These are phyloP conservation scores for Nylanderia fulva DNA, from an alignment of 1,140 invertebrate genomes.

Conservation along the genomic window DNA sequence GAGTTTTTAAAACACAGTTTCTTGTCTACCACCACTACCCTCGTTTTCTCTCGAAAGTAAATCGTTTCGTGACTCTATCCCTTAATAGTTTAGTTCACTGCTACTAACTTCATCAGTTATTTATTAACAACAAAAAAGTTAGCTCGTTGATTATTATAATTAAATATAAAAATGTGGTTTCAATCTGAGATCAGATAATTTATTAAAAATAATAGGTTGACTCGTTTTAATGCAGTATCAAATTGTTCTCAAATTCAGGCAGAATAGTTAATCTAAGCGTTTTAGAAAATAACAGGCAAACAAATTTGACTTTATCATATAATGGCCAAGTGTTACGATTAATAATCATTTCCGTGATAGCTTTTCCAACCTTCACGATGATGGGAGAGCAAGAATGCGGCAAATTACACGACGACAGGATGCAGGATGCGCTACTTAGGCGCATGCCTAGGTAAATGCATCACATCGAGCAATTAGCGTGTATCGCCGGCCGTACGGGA, in stretches of 20 bases:
- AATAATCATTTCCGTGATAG: neutral
- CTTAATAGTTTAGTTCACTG: neutral
- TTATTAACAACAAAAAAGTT: neutral
- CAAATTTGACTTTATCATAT: neutral
- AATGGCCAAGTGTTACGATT: neutral
- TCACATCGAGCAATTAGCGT: constrained; percentile 58
- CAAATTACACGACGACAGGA: constrained; percentile 26
- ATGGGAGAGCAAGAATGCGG: constrained; percentile 12
- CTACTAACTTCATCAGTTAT: neutral
- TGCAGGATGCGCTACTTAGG: constrained; percentile 56
- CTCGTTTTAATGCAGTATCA: neutral
- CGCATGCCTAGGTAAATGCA: constrained; percentile 62
- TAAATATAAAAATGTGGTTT: neutral
- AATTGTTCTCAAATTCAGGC: neutral
- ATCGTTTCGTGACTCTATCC: constrained; percentile 43
- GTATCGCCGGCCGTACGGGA: constrained; percentile 12
- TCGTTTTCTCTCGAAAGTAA: neutral
- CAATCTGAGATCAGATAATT: neutral
- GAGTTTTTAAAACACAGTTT: constrained; percentile 33
- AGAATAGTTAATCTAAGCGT: neutral
- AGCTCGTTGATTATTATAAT: neutral
- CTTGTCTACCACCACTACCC: neutral
- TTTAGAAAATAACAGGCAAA: neutral
- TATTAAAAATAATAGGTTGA: neutral
- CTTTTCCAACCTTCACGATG: neutral